phyloP scores from a whole-genome alignment of 2,797 vertebrate species.

The Coendou prehensilis region DNA sequence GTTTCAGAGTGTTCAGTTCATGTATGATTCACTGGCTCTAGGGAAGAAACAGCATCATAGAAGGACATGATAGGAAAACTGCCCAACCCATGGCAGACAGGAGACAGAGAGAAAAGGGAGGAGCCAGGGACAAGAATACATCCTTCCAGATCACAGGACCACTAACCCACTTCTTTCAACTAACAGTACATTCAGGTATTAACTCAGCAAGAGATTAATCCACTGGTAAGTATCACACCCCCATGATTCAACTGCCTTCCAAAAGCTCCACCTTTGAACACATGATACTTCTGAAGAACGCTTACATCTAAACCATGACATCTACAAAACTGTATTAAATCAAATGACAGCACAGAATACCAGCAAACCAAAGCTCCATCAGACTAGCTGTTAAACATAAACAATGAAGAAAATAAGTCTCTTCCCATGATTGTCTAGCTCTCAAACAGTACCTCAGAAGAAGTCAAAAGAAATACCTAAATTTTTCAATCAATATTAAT shows the following conservation, averaged over 20 bases:
- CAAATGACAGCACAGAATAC: not conserved
- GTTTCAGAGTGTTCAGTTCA: not conserved
- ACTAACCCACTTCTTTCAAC: not conserved
- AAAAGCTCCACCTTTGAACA: not conserved
- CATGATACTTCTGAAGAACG: not conserved
- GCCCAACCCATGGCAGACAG: not conserved
- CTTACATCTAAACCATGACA: not conserved
- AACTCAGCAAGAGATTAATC: not conserved
- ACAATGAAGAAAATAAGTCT: constrained; percentile 6
- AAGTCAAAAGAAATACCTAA: constrained; percentile 32
- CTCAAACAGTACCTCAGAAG: not conserved
- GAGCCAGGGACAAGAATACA: not conserved
- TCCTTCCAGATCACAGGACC: not conserved
- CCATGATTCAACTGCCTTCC: not conserved
- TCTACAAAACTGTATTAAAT: not conserved
- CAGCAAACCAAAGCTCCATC: not conserved
- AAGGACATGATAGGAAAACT: not conserved
- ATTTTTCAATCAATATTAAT: constrained; percentile 26
- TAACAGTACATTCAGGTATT: not conserved
- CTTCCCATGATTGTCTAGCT: not conserved
- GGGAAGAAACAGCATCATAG: not conserved
- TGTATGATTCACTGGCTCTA: not conserved
- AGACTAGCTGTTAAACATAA: not conserved
- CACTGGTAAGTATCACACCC: not conserved
- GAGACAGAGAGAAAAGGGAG: not conserved